Evolutionary conservation across 2,888 invertebrate genomes (phyloP).

Genomic region (Drosophila putrida): DNA sequence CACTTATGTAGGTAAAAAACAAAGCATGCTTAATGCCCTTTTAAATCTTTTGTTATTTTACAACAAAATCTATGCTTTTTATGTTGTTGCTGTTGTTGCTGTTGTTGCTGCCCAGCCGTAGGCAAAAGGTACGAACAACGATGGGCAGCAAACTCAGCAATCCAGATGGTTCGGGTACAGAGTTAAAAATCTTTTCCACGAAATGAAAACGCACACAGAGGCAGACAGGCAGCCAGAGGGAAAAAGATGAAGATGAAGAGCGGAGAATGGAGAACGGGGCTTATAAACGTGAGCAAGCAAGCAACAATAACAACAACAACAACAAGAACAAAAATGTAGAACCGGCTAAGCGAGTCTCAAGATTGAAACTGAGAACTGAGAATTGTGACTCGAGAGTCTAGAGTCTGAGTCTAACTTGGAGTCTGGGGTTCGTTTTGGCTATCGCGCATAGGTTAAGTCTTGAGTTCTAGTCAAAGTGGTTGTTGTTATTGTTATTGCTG

Average conservation of each 20-base stretch:
- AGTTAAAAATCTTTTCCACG: conserved; percentile 81
- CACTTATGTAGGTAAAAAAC: conserved; percentile 61
- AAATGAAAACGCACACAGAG: conserved; percentile 59
- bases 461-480: not conserved
- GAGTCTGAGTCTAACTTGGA: conserved; percentile 33
- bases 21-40: conserved; percentile 78
- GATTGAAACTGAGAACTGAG: conserved; percentile 25
- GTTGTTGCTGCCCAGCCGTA: conserved; percentile 47
- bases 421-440: conserved; percentile 35
- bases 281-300: conserved; percentile 64
- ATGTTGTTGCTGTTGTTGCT: conserved; percentile 41
- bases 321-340: conserved; percentile 58
- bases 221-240: conserved; percentile 48
- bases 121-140: conserved; percentile 56
- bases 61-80: conserved; percentile 73
- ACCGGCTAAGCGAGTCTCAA: conserved; percentile 80
- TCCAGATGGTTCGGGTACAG: conserved; percentile 78
- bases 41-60: conserved; percentile 81
- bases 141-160: conserved; percentile 60
- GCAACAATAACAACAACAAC: conserved; percentile 57
- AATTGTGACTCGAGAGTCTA: conserved; percentile 31
- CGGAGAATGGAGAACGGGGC: conserved; percentile 17
- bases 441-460: conserved; percentile 8
- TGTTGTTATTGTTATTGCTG: conserved; percentile 13
- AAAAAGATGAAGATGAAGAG: conserved; percentile 41